A percentile compares a stretch with the other conserved stretches of the same genome.
phyloP scores from a whole-genome alignment of 2,113 vertebrate genomes.

The Malaclemys terrapin region DNA sequence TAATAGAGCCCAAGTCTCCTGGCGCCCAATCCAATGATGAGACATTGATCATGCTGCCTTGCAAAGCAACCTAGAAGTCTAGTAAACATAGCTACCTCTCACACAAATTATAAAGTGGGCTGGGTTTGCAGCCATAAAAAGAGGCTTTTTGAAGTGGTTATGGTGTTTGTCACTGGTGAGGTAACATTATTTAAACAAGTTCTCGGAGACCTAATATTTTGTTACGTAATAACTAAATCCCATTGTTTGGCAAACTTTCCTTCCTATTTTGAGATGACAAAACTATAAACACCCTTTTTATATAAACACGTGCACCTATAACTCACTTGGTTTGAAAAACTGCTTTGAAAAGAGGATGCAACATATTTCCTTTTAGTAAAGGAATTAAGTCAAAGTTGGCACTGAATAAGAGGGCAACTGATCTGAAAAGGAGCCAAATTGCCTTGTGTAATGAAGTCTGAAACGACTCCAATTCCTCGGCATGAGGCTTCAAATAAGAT shows the following conservation, averaged over 20 bases:
- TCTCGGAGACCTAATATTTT: not conserved
- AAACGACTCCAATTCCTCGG: not conserved
- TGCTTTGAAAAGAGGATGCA: not conserved
- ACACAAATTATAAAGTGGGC: not conserved
- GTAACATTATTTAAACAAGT: not conserved
- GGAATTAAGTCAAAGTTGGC: constrained; percentile 10
- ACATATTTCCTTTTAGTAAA: not conserved
- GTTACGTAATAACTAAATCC: not conserved
- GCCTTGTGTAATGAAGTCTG: constrained; percentile 46
- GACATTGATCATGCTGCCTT: not conserved
- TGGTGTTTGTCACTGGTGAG: not conserved
- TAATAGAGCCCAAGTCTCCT: not conserved
- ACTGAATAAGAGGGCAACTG: constrained; percentile 37
- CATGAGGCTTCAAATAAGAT: constrained; percentile 10
- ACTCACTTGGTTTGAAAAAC: not conserved
- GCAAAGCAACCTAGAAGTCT: not conserved
- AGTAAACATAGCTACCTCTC: not conserved
- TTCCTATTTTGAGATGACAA: not conserved
- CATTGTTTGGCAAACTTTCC: not conserved
- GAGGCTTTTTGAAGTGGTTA: not conserved
- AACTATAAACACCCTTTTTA: not conserved
- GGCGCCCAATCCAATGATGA: accelerated
- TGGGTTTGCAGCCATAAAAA: not conserved
- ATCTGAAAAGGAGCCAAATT: constrained; percentile 40
- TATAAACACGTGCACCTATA: not conserved